Evolutionary conservation across 2,113 vertebrate species (phyloP).

Genomic region (Phocoena sinus): DNA sequence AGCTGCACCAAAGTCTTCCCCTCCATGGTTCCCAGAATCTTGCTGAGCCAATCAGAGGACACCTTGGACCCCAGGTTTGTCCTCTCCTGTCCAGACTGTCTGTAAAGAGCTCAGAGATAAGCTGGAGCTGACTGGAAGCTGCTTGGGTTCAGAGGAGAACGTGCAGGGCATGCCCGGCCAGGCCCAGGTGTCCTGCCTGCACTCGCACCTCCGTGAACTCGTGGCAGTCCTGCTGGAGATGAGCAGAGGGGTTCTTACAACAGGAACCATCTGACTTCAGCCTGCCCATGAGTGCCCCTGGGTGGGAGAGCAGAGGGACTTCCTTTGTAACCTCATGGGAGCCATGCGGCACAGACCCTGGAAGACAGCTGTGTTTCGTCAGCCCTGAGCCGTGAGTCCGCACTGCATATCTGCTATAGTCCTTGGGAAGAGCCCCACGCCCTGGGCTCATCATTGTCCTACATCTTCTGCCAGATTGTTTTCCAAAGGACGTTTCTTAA

Average conservation of each 20-base stretch:
- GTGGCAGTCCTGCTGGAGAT: not conserved
- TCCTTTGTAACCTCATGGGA: not conserved
- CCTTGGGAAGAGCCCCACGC: not conserved
- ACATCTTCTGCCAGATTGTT: not conserved
- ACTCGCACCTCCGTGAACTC: not conserved
- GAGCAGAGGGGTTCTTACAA: not conserved
- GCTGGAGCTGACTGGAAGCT: not conserved
- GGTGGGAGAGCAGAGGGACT: not conserved
- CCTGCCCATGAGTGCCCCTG: not conserved
- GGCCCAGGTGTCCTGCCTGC: not conserved
- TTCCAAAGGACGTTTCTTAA: not conserved
- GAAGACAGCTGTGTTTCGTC: not conserved
- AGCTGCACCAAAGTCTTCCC: not conserved
- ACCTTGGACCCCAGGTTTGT: not conserved
- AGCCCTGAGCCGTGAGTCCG: not conserved
- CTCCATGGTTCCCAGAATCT: not conserved
- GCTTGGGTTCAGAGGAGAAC: not conserved
- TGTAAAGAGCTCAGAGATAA: not conserved
- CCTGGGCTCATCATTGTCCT: not conserved
- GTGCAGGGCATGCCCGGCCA: not conserved
- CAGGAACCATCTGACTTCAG: not conserved
- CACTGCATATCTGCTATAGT: accelerated
- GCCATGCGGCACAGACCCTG: not conserved
- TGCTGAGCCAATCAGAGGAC: not conserved
- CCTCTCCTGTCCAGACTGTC: not conserved